Base-by-base conservation (phyloP, 2,888 invertebrate genomes). In the Fragum sueziense region DNA sequence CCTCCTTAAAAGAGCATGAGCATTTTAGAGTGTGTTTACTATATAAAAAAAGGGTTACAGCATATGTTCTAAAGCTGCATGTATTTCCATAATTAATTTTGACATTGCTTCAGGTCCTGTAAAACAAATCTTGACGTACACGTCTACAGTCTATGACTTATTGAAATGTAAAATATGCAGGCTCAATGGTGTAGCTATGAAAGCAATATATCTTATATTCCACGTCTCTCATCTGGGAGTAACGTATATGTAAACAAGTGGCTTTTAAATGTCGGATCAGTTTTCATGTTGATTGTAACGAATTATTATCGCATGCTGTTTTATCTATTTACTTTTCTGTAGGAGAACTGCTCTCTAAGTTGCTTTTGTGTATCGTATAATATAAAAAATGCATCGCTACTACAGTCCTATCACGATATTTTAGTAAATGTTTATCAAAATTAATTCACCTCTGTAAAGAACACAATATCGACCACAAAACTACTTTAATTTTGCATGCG, bases 31-130 rank as follows among this genome's bases (percentile, higher is more conserved):
- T n/a, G n/a, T n/a, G n/a, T n/a, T n/a, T n/a, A 27, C 29, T 41
- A 41, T 9, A 17, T 22, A 54, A 33, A 31, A 6, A 33, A 61
- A 33, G 61, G 61, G 29, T 61, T 29, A 51, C 27, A 71, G 57
- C 70, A 68, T 34, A 69, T 75, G 75, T 65, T 79, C 52, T 75
- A 37, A 62, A 75, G 68, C 68, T 59, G 14, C 20, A 29, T 20
- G 57, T 59, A 33, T 41, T 51, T 59, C 52, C 31, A 65, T 79
- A 71, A 79, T 75, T 72, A 62, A 57, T 34, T 72, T 72, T 75
- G 79, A 79, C 79, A 68, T 65, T 52, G 20, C 14, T 57, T 68
- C 68, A 37, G 52, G 34, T 51, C 25, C 61, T 34, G 71, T 59
- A 59, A 59, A 47, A 59, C 29, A 47, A 27, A 37, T 62, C 47